Percentiles rank a stretch among this genome's conserved stretches.
phyloP scores from a whole-genome alignment of 2,797 vertebrate genomes.

The Taenioides sp. region DNA sequence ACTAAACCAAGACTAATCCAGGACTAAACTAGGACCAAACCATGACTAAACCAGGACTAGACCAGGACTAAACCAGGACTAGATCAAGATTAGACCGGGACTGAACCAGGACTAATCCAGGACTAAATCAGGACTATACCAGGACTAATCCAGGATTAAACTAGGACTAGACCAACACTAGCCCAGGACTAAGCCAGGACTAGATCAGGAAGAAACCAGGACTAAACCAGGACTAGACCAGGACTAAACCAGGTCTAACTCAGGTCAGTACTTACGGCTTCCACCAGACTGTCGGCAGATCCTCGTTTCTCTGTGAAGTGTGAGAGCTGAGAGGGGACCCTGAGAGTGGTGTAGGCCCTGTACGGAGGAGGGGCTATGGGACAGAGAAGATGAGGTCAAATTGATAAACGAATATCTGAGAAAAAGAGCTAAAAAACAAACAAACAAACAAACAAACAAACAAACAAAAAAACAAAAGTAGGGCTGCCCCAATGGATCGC shows the following conservation, averaged over 20 bases:
- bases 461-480: too few relatives aligned
- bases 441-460: too few relatives aligned
- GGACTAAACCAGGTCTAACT: neutral
- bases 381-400: neutral
- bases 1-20: neutral
- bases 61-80: neutral
- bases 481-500: too few relatives aligned
- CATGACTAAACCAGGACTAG: neutral
- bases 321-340: conserved; percentile 71
- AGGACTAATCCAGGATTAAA: neutral
- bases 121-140: neutral
- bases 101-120: neutral
- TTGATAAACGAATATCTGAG: neutral
- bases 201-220: neutral
- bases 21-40: neutral
- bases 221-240: neutral
- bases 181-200: neutral
- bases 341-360: conserved; percentile 80
- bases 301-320: conserved; percentile 80
- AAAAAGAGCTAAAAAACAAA: too few relatives aligned
- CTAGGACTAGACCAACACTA: neutral
- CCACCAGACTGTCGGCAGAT: conserved; percentile 90
- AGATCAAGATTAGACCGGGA: neutral
- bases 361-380: conserved; percentile 62
- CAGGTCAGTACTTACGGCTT: conserved; percentile 81